Base-by-base conservation (phyloP, 2,888 invertebrate species). In the Drosophila tanythrix region DNA sequence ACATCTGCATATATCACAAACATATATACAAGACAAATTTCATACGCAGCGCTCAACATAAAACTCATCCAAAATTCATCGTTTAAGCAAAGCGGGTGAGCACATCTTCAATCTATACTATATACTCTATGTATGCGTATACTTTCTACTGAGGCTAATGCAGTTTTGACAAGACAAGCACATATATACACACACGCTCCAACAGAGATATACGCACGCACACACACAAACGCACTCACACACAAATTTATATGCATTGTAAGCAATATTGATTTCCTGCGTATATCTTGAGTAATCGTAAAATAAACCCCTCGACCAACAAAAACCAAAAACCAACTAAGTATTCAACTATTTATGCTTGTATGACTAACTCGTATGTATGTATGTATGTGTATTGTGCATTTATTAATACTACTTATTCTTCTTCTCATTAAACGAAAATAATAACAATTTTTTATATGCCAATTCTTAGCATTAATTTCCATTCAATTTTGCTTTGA, bases 31-130 rank as follows among this genome's bases (percentile, higher is more conserved):
- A 56, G 27, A 48, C 43, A 43, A 52, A 52, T 76, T 83, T 78
- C 77, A 76, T 76, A 81, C 71, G 68, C 76, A 67, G 76, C 79
- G 81, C 79, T 62, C 55, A 50, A 76, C 58, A 62, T 35, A 78
- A 92, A 92, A 91, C 87, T 77, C 88, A 90, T 85, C 92, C 91
- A 92, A 92, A 91, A 92, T 92, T 92, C 89, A 92, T 88, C 91
- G 91, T 79, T 73, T 91, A 91, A 92, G 88, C 90, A 92, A 92
- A 87, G 78, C 90, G 77, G 91, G 91, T 92, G 65, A 92, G 91
- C 72, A 31, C 31, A 43, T 40, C 21, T n/a, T 40, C 38, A 57
- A 29, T 38, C 10, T 21, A 11, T 31, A 65, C n/a, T 29, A 35
- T 35, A 25, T 33, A 27, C 53, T 55, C 11, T n/a, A 13, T 38